Base-by-base conservation (phyloP, 1,140 invertebrate genomes). In the Globodera ellingtonae region DNA sequence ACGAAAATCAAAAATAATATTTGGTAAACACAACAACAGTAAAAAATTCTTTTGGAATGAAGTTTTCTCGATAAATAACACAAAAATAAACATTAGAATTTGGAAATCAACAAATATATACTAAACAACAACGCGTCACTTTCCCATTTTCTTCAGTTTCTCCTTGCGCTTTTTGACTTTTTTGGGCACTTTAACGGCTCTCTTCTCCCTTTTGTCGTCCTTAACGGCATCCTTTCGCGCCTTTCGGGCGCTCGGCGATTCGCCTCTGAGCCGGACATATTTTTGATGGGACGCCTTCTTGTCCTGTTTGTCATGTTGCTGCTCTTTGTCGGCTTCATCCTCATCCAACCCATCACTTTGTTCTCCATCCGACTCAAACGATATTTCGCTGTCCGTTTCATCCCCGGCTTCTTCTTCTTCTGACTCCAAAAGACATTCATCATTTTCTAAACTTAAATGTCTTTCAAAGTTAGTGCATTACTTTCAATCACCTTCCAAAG, bases 121-220 rank as follows among this genome's bases (percentile, higher is more conserved):
- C 52, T 70, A 15, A 67, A 59, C 13, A 52, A 13, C 21, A 59
- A 46, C 6, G n/a, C 24, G 15, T 81, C 21, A 46, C 35, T 72
- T 50, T 66, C 75, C 75, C 4, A 44, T 72, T 69, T 84, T 83
- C 44, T 69, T 83, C 2, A 83, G 59, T 65, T 89, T 89, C 67
- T 88, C 86, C 50, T 88, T 79, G 15, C 87, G 82, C 87, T 98
- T 98, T 88, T 99, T 99, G 0, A 98, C 90, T 90, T 98, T 95
- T 90, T 99, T 99, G 83, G 97, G 97, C 3, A 95, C 92, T 80
- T 89, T 90, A 0, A 90, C 92, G 92, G 97, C 94, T 70, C 96
- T 91, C 89, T 95, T 97, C 85, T 97, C 95, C 21, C 95, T 93
- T 88, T 96, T 93, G 72, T 84, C 93, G 75, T 95, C 94, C 86